A percentile compares a stretch with the other conserved stretches of the same genome.
Conservation (phyloP, 2,113 vertebrate species). For the Bubo scandiacus region DNA sequence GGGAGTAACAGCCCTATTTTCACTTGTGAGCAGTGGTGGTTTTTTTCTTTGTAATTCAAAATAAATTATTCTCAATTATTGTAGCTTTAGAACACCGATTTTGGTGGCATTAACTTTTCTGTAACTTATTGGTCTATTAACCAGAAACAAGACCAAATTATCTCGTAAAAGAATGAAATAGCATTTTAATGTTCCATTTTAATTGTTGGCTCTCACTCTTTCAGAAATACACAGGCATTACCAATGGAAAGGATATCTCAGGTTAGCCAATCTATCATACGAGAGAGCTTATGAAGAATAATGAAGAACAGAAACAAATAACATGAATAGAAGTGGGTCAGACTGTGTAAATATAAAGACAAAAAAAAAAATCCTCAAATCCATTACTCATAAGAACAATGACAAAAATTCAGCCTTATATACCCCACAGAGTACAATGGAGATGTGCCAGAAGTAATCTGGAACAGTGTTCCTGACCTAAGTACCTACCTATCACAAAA, state of each 20-base stretch:
- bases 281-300: neutral
- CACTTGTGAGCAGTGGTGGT: neutral
- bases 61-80: neutral
- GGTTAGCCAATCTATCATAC: neutral
- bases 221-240: neutral
- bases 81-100: neutral
- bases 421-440: neutral
- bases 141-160: neutral
- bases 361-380: neutral
- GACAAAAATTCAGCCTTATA: neutral
- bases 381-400: neutral
- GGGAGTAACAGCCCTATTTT: neutral
- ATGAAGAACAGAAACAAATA: neutral
- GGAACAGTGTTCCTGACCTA: neutral
- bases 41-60: neutral
- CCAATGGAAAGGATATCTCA: neutral
- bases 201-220: neutral
- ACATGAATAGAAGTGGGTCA: neutral
- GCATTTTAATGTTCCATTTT: neutral
- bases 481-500: neutral
- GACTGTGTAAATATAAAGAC: neutral
- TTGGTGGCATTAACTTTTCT: neutral
- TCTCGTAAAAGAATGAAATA: neutral
- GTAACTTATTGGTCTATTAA: neutral
- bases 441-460: neutral